Evolutionary conservation across 2,797 vertebrate species (phyloP).

Genomic region (Serranus cabrilla): DNA sequence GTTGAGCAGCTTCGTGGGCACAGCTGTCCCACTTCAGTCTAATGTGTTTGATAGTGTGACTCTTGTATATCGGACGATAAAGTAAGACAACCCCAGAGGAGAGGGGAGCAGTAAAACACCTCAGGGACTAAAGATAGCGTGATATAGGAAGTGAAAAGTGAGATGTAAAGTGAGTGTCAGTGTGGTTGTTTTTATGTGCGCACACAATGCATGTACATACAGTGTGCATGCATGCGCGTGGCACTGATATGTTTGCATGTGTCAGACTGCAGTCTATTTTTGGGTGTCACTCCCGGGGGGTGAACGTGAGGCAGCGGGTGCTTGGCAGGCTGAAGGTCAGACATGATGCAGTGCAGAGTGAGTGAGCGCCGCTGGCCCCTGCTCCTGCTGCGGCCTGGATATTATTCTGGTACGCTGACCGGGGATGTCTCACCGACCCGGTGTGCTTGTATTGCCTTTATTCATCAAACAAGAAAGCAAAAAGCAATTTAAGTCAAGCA

Average conservation of each 20-base stretch:
- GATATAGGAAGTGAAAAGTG: slow-evolving; percentile 51
- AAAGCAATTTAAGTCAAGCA: slow-evolving; percentile 35
- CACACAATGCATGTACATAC: slow-evolving; percentile 15
- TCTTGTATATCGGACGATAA: slow-evolving; percentile 28
- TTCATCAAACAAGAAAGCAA: slow-evolving; percentile 41
- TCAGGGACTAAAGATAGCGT: slow-evolving; percentile 57
- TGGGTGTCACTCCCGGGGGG: slow-evolving; percentile 49
- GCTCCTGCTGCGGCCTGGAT: slow-evolving; percentile 63
- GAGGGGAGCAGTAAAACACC: slow-evolving; percentile 36
- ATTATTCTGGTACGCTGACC: slow-evolving; percentile 63
- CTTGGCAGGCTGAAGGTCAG: slow-evolving; percentile 79
- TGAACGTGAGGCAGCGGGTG: slow-evolving; percentile 63
- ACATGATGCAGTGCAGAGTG: slow-evolving; percentile 70
- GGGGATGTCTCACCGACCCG: slow-evolving; percentile 39
- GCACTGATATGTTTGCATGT: slow-evolving; percentile 65
- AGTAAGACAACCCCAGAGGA: slow-evolving; percentile 35
- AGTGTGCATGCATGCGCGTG: slow-evolving; percentile 18
- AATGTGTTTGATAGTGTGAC: slow-evolving; percentile 54
- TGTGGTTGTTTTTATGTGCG: neutral
- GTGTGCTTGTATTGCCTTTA: slow-evolving; percentile 47
- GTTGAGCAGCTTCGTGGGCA: slow-evolving; percentile 23
- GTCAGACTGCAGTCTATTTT: slow-evolving; percentile 72
- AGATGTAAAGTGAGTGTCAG: slow-evolving; percentile 37
- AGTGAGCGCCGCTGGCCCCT: slow-evolving; percentile 65
- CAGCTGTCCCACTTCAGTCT: slow-evolving; percentile 37